Percentiles rank a stretch among this genome's conserved stretches.
phyloP scores from a whole-genome alignment of 2,797 vertebrate genomes.

The Acrocephalus scirpaceus region DNA sequence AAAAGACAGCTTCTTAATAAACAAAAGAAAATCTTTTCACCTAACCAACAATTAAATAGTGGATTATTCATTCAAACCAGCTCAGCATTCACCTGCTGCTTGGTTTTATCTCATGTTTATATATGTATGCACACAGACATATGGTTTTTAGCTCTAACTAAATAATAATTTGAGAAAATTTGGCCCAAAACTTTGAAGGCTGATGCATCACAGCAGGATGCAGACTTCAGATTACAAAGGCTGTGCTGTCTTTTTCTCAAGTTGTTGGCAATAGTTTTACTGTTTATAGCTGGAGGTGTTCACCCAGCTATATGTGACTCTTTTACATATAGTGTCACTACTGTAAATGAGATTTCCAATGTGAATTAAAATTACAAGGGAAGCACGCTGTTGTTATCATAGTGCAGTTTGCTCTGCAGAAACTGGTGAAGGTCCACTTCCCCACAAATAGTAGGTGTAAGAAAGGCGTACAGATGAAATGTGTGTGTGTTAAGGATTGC shows the following conservation, averaged over 20 bases:
- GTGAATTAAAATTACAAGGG: neutral
- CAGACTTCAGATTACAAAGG: neutral
- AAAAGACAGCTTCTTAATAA: neutral
- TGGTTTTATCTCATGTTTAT: accelerated
- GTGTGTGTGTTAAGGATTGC: neutral
- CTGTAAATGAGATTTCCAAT: neutral
- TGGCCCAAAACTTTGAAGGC: neutral
- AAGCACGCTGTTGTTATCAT: neutral
- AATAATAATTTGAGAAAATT: neutral
- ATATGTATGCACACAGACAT: neutral
- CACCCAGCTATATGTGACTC: neutral
- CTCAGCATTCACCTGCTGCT: neutral
- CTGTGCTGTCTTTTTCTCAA: neutral
- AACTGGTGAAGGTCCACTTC: neutral
- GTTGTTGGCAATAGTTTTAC: neutral
- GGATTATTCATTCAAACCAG: neutral
- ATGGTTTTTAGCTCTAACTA: neutral
- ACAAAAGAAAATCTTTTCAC: neutral
- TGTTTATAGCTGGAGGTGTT: neutral
- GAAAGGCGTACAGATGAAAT: neutral
- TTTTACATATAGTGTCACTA: neutral
- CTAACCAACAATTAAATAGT: neutral
- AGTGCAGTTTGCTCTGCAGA: neutral
- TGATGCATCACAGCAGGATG: neutral
- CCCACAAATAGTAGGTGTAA: neutral